A percentile compares a stretch with the other conserved stretches of the same genome.
These are phyloP conservation scores for Gonocerus acuteangulatus DNA, from an alignment of 2,888 invertebrate genomes.

Conservation along the genomic window DNA sequence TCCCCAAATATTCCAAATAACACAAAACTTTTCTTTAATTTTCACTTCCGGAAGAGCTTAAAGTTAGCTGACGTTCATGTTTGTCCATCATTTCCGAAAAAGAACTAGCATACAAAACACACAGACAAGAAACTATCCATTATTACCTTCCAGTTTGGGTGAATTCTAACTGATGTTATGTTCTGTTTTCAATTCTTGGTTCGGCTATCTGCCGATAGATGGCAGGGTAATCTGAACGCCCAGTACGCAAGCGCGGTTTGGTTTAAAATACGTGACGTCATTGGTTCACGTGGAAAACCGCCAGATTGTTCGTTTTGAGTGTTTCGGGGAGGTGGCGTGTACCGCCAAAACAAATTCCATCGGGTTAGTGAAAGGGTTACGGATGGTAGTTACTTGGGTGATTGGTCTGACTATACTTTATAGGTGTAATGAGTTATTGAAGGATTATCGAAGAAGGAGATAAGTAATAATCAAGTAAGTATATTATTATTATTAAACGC, in stretches of 20 bases:
- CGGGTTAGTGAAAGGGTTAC: slow-evolving; percentile 5
- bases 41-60: too few species aligned
- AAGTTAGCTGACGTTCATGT: too few species aligned
- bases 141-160: slow-evolving; percentile 26
- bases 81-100: not conserved
- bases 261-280: slow-evolving; percentile 24
- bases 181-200: slow-evolving; percentile 24
- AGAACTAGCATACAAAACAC: not conserved
- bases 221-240: not conserved
- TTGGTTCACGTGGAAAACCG: slow-evolving; percentile 24
- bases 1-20: not conserved
- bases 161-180: slow-evolving; percentile 25
- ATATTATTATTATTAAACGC: not conserved
- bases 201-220: slow-evolving; percentile 9
- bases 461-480: not conserved
- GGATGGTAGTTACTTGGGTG: not conserved
- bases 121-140: slow-evolving; percentile 4
- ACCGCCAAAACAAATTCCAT: slow-evolving; percentile 23
- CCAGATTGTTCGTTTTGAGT: slow-evolving; percentile 22
- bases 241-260: slow-evolving; percentile 1
- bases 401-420: not conserved
- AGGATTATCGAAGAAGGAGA: too few species aligned
- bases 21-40: not conserved
- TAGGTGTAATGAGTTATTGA: too few species aligned
- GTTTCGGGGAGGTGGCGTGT: slow-evolving; percentile 8